Base-by-base conservation (phyloP, 2,888 invertebrate species). In the Drosophila paucipuncta region DNA sequence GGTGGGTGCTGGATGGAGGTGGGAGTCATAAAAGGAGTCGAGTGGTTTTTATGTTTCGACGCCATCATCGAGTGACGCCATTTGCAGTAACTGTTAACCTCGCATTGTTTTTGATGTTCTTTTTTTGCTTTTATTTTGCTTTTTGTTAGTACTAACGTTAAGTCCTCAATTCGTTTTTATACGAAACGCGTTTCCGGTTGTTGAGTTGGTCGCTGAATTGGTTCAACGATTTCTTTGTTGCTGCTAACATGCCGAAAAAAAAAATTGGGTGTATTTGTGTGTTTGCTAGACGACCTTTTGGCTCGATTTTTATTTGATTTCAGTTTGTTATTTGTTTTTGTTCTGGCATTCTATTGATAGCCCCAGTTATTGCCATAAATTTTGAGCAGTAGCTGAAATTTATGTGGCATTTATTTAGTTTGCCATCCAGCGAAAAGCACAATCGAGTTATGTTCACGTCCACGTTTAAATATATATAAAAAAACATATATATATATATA, bases 171-270 rank as follows among this genome's bases (percentile, higher is more conserved):
- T 88, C 91, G 89, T 83, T 89, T 90, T 89, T 91, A 89, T 88
- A 83, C 78, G 91, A 89, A 88, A 83, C 80, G 91, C 91, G 91
- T 91, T 88, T 89, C 91, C 88, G 88, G 91, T 90, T 89, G 87
- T 88, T 88, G 87, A 90, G 82, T 82, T 89, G 91, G 91, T 89
- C 90, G 89, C 87, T 89, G 88, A 88, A 90, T 89, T 89, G 88
- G 91, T 88, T 88, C 88, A 89, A 88, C 89, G 88, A 90, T 90
- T 88, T 81, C 89, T 81, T 91, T 89, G 81, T 80, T 80, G 76
- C 61, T 66, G 43, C 72, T 62, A 67, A 62, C 75, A 66, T 59
- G 54, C 22, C 22, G 25, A 25, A 58, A 33, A 22, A 47, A 16
- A 47, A 47, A 47, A 47, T 4, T 47, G 7, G 16, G 11, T 25